These are phyloP conservation scores for Drosophila pectinifera DNA, from an alignment of 1,140 invertebrate genomes.

Conservation along the genomic window DNA sequence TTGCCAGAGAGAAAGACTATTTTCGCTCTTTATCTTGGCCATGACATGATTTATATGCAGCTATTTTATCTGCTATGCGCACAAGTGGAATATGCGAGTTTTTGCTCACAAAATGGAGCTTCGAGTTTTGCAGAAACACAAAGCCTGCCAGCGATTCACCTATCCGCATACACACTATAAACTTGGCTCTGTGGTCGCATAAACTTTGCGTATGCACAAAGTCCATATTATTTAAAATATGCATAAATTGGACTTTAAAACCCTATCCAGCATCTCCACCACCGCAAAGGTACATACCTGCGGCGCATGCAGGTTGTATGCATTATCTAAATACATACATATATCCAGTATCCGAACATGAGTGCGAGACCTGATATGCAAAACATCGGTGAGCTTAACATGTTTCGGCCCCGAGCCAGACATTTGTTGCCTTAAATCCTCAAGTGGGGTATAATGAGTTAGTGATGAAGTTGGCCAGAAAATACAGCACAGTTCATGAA, in stretches of 20 bases:
- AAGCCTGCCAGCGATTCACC: conserved; percentile 49
- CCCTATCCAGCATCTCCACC: background rate
- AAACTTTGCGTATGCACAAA: conserved; percentile 56
- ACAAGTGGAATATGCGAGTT: conserved; percentile 50
- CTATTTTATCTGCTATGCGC: conserved; percentile 66
- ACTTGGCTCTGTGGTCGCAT: conserved; percentile 39
- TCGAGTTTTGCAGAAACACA: conserved; percentile 36
- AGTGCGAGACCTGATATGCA: conserved; percentile 24
- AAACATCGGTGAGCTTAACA: conserved; percentile 30
- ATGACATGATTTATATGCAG: conserved; percentile 79
- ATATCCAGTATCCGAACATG: conserved; percentile 8
- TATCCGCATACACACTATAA: conserved; percentile 31
- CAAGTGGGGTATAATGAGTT: conserved; percentile 16
- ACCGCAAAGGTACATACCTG: conserved; percentile 19
- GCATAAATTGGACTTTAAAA: conserved; percentile 75
- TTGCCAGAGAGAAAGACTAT: conserved; percentile 42
- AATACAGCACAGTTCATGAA: background rate
- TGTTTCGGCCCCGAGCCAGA: background rate
- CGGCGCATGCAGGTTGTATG: conserved; percentile 20
- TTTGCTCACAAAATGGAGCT: conserved; percentile 29
- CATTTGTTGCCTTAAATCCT: conserved; percentile 17
- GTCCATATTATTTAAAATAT: conserved; percentile 74
- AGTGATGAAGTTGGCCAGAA: conserved; percentile 1
- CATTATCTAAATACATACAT: conserved; percentile 26
- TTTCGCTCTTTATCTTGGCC: conserved; percentile 74